Conservation (phyloP, 2,113 vertebrate genomes). For the Mustela lutreola region DNA sequence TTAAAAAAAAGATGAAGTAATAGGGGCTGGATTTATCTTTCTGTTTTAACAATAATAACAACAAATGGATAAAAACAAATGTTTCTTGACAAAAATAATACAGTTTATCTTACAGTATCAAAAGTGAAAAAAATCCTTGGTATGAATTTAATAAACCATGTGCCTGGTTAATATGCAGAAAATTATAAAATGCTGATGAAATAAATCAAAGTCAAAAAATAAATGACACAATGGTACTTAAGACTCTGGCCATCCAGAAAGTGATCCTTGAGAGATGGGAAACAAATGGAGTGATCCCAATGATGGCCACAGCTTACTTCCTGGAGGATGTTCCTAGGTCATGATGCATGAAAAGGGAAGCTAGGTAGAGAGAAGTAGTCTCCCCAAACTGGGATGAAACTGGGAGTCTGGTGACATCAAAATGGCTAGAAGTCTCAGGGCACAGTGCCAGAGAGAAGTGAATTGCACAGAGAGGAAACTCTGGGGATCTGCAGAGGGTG, state of each 20-base stretch:
- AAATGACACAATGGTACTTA: background rate
- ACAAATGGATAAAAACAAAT: background rate
- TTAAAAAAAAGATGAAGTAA: background rate
- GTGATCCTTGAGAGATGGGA: background rate
- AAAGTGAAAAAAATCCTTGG: too few species aligned
- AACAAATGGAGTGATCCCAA: background rate
- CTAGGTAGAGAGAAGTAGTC: background rate
- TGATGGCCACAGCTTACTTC: background rate
- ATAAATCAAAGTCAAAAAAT: background rate
- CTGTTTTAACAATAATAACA: background rate
- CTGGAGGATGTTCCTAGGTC: background rate
- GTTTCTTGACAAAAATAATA: too few species aligned
- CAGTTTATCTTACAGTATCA: too few species aligned
- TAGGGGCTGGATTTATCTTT: background rate
- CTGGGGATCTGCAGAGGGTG: background rate
- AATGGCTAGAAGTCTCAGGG: background rate
- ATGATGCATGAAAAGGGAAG: background rate
- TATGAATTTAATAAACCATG: too few species aligned
- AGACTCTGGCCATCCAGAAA: background rate
- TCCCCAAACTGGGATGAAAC: background rate
- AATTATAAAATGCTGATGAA: too few species aligned
- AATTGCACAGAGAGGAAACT: background rate
- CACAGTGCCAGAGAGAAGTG: background rate
- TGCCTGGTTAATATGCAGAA: too few species aligned
- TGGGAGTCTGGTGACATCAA: background rate